These are phyloP conservation scores for Austrofundulus limnaeus DNA, from an alignment of 2,113 vertebrate genomes.

Conservation along the genomic window DNA sequence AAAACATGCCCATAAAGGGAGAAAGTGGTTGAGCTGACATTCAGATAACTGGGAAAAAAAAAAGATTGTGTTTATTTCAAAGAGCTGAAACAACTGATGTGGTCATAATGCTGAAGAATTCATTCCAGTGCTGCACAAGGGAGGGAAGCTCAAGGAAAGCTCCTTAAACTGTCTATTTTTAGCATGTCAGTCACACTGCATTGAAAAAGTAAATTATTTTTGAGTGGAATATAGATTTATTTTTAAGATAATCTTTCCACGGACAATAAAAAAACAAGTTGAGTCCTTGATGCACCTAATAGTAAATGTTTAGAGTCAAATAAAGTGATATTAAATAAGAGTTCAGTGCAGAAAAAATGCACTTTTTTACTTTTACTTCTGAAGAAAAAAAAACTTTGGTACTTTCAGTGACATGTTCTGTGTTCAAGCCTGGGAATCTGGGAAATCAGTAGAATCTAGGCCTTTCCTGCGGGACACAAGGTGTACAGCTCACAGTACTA, in stretches of 20 bases:
- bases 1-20: slow-evolving; percentile 81
- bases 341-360: slow-evolving; percentile 30
- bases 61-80: slow-evolving; percentile 58
- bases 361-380: slow-evolving; percentile 18
- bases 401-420: slow-evolving; percentile 43
- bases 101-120: slow-evolving; percentile 70
- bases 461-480: slow-evolving; percentile 50
- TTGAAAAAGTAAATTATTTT: slow-evolving; percentile 27
- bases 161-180: slow-evolving; percentile 58
- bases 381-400: slow-evolving; percentile 18
- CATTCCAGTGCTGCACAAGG: slow-evolving; percentile 47
- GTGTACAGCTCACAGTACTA: slow-evolving; percentile 49
- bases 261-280: slow-evolving; percentile 7
- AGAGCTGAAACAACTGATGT: slow-evolving; percentile 65
- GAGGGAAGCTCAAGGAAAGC: slow-evolving; percentile 48
- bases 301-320: slow-evolving; percentile 30
- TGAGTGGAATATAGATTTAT: slow-evolving; percentile 12
- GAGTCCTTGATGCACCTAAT: not conserved
- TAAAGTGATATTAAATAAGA: slow-evolving; percentile 26
- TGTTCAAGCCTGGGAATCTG: slow-evolving; percentile 48
- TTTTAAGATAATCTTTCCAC: slow-evolving; percentile 12
- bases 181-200: slow-evolving; percentile 37
- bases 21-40: slow-evolving; percentile 64
- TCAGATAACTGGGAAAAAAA: slow-evolving; percentile 63
- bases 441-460: slow-evolving; percentile 44